Evolutionary conservation across 2,113 vertebrate genomes (phyloP).

Genomic region (Coregonus clupeaformis): DNA sequence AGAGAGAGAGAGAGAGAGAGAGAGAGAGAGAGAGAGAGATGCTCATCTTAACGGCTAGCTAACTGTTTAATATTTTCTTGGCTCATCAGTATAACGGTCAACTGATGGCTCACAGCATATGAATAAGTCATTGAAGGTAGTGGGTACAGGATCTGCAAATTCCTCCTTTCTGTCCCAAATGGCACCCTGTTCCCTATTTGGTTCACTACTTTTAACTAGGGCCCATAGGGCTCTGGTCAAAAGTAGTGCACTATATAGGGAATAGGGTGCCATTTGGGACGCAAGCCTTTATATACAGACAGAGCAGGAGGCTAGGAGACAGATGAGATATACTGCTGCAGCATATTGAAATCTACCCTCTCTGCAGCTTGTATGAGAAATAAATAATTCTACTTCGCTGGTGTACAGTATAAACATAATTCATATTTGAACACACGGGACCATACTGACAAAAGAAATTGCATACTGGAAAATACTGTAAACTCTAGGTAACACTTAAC

Average conservation of each 20-base stretch:
- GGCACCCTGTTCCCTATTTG: no score
- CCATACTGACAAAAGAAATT: no score
- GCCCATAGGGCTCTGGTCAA: no score
- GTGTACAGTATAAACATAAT: no score
- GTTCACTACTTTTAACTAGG: no score
- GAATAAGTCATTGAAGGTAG: conserved; percentile 33
- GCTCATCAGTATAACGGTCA: conserved; percentile 12
- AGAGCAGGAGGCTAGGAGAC: conserved; percentile 35
- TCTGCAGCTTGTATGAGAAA: no score
- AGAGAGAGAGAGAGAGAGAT: no score
- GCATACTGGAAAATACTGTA: no score
- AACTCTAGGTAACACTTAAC: no score
- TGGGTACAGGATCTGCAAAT: conserved; percentile 24
- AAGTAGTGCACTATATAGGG: not conserved
- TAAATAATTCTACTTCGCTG: no score
- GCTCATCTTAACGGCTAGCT: not conserved
- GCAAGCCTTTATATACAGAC: not conserved
- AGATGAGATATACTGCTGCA: conserved; percentile 32
- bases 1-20: not conserved
- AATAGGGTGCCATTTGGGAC: not conserved
- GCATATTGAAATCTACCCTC: no score
- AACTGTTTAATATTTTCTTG: conserved; percentile 21
- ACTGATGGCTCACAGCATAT: conserved; percentile 16
- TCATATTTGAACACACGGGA: no score
- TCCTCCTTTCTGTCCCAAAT: not conserved